Evolutionary conservation across 2,888 invertebrate species (phyloP), one percentile per base, ranked within the genome.

Genomic region (Eupsilia transversa): DNA sequence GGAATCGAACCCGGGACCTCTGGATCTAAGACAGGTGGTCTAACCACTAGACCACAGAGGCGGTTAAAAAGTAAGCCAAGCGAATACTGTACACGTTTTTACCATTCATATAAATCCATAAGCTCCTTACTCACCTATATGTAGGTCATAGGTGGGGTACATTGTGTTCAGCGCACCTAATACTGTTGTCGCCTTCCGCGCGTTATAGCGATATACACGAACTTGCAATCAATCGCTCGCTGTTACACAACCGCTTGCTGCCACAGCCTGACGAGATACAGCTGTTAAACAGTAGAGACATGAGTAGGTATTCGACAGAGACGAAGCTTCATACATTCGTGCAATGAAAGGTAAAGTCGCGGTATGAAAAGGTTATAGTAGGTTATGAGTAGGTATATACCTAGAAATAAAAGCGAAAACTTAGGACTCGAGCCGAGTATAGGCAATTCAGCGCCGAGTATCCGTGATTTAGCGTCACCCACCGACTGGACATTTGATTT

Each of bases 161-260:
- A 57, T 30, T 65, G 54, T 43, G 60, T 35, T 68, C 41, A 46
- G 64, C 73, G 30, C 78, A 61, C 66, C 27, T 76, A 83, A 75
- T 67, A 72, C 59, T 52, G 59, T 59, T 69, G 76, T 82, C 82
- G 35, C 72, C 54, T 35, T 57, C 69, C 80, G 46, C 69, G 56
- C 35, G 57, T 35, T 57, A 63, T 46, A 54, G 67, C 27, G 71
- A 38, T 17, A 38, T 17, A 83, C 82, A 83, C 43, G 80, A 80
- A 73, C 80, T 69, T 14, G 71, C 80, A 83, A 83, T 83, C 84
- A 77, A 80, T 83, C 65, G 73, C 61, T 33, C 9, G 70, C 5
- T 70, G 38, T 52, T 67, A 67, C 46, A 82, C 72, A 63, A 72
- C 72, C 57, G 71, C 75, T 79, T 59, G 74, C 70, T 69, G 38